Base-by-base conservation (phyloP, 2,888 invertebrate genomes). In the Margaritifera margaritifera region DNA sequence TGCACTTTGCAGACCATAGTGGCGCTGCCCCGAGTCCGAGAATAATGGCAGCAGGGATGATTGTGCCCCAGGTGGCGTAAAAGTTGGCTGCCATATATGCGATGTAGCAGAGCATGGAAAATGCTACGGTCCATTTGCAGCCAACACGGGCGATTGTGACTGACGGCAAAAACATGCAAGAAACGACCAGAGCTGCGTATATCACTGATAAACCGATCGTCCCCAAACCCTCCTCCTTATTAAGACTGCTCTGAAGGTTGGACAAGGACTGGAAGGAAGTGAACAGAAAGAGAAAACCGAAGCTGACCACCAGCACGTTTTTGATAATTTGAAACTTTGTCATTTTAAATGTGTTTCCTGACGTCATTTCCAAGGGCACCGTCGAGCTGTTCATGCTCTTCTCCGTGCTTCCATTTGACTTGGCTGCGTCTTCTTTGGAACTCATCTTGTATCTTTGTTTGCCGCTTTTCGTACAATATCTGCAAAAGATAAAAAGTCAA, bases 1-100 rank as follows among this genome's bases (percentile, higher is more conserved):
- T 96, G 71, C 98, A 98, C 90, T 98, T 96, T n/a, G 98, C 96
- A 0, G 97, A 96, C 99, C 99, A 99, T 94, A 99, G 95, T 61
- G 98, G 98, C 0, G 98, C 97, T 3, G 97, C 98, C 11, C 97
- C 97, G 66, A 98, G 91, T 76, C 99, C 98, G 56, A 97, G 93
- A 22, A 99, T 92, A 42, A 98, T 94, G 25, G 98, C 97, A 54
- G 97, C 95, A 0, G 90, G 87, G 8, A 89, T 79, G 75, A 91
- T 88, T n/a, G 97, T 97, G 88, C 94, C 96, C 77, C 93, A 93
- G 77, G 92, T 93, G 2, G 98, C 97, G 87, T 95, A 95, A 88
- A 98, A 95, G 90, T 99, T 98, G 54, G 97, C 94, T 59, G 94
- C 96, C 87, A 99, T 97, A 91, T 98, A 99, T 4, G 96, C 94